Conservation (phyloP, 2,888 invertebrate species). For the Megalurothrips usitatus region DNA sequence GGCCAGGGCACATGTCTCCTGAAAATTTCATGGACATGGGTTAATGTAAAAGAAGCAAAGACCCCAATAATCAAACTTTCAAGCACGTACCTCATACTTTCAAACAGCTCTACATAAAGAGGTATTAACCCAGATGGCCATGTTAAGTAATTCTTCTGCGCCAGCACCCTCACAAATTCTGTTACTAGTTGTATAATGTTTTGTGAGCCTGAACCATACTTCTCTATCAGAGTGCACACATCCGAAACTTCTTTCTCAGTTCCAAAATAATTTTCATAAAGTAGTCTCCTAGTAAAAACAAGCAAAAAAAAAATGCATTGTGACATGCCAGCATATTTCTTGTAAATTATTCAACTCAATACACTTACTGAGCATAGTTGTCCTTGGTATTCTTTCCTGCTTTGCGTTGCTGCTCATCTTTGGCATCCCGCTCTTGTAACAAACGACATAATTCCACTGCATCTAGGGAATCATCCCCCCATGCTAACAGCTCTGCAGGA, state of each 20-base stretch:
- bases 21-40: background rate
- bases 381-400: constrained; percentile 11
- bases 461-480: constrained; percentile 57
- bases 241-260: constrained; percentile 60
- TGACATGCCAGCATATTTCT: constrained; percentile 32
- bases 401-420: constrained; percentile 34
- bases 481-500: constrained; percentile 43
- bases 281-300: constrained; percentile 36
- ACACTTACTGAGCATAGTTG: constrained; percentile 33
- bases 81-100: constrained; percentile 36
- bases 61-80: background rate
- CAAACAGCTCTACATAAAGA: constrained; percentile 58
- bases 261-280: constrained; percentile 58
- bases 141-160: constrained; percentile 57
- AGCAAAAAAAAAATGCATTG: background rate
- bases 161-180: constrained; percentile 55
- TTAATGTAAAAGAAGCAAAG: constrained; percentile 28
- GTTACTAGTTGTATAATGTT: constrained; percentile 57
- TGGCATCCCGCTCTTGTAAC: constrained; percentile 52
- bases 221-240: constrained; percentile 58
- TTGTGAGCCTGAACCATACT: constrained; percentile 44
- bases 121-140: constrained; percentile 61
- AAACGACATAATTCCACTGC: constrained; percentile 59
- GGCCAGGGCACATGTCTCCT: constrained; percentile 54
- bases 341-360: constrained; percentile 29